These are phyloP conservation scores for Vimba vimba DNA, from an alignment of 2,113 vertebrate species.

Conservation along the genomic window DNA sequence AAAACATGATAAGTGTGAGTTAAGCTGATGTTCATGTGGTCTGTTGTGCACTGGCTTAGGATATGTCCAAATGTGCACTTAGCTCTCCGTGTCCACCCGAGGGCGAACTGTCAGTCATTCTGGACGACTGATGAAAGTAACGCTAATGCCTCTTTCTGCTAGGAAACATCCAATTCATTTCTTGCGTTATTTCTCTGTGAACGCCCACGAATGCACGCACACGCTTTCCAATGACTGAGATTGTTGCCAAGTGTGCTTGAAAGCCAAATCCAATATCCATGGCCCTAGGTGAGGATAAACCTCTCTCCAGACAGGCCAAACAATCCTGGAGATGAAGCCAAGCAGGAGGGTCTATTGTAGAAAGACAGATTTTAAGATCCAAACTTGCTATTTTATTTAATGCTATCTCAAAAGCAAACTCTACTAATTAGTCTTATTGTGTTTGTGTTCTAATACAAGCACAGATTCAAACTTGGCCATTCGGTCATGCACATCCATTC, in stretches of 20 bases:
- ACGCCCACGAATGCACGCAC: constrained; percentile 6
- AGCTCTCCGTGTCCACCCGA: constrained; percentile 3
- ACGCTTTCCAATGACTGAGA: background rate
- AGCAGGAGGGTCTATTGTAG: background rate
- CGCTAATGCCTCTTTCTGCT: background rate
- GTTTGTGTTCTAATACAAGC: background rate
- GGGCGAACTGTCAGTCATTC: background rate
- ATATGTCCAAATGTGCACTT: constrained; percentile 49
- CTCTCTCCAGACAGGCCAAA: background rate
- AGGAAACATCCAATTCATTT: background rate
- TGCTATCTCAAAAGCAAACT: background rate
- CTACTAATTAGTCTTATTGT: background rate
- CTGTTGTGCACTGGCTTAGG: background rate
- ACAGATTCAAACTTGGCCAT: background rate
- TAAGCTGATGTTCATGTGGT: background rate
- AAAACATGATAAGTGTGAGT: background rate
- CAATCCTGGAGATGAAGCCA: background rate
- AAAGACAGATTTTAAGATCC: background rate
- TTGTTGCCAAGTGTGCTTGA: background rate
- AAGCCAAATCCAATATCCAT: background rate
- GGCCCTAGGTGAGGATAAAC: background rate
- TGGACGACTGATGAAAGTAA: background rate
- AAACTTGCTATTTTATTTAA: background rate
- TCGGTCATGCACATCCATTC: background rate
- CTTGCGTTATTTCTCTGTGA: background rate